Evolutionary conservation across 64 coral and sea anemone species (phyloP), one percentile per base, ranked within the genome.

Genomic region (Dendrophyllia cribrosa): DNA sequence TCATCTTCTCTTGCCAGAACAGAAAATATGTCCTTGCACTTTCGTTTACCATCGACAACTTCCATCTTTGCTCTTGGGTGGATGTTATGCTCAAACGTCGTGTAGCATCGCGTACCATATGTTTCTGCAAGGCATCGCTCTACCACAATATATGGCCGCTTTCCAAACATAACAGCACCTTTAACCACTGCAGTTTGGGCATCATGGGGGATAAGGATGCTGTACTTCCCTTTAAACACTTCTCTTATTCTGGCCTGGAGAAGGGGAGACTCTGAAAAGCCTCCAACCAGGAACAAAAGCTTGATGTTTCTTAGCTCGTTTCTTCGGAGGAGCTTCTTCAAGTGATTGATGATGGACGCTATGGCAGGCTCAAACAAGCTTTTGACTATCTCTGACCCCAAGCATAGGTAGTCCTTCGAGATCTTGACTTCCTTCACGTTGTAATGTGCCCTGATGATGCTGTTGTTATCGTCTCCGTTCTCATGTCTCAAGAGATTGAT

Each of bases 131-230:
- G 75, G 7, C 76, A 66, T 58, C 88, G 22, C 34, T 79, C 76
- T 22, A 79, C 50, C 49, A 90, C 47, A 56, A 71, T 78, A 13
- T 80, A 11, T 56, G 88, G 88, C 43, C 76, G 62, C 60, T 70
- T 77, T 22, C 75, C 88, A 70, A 80, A 90, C 88, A 90, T 90
- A 15, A 79, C 88, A 19, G 88, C 88, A n/a, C 88, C 88, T 26
- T 90, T 79, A 0, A 90, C 88, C 20, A 90, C 88, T 58, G 88
- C 88, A 3, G 78, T 70, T 34, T 58, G 64, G 3, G 88, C 88
- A 16, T 90, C 75, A 43, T 80, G n/a, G 59, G 88, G 88, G 34
- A 90, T 70, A 3, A 90, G 64, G 52, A 90, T 45, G 8, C n/a
- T 75, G 58, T 77, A 89, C 7, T 26, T 23, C 2, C 13, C 15